Percentiles rank a stretch among this genome's conserved stretches.
Evolutionary conservation across 2,797 vertebrate genomes (phyloP).

Genomic region (Kryptolebias ocellatus): DNA sequence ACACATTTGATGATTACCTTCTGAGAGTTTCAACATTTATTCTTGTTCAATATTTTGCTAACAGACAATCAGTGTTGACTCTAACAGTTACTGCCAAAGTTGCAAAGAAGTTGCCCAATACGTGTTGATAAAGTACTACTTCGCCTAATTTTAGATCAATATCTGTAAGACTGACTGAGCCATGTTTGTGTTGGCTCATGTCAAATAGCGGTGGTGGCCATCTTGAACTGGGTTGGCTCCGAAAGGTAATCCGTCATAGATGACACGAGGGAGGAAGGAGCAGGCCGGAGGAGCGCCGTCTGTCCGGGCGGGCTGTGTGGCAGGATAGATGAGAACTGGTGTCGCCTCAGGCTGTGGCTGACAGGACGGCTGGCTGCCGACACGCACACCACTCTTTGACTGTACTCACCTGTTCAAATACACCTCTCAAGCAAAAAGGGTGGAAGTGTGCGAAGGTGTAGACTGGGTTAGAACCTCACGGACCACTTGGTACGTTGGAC

Average conservation of each 20-base stretch:
- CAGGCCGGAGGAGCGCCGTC: conserved; percentile 46
- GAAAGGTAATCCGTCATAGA: not conserved
- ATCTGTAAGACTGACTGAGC: too few relatives aligned
- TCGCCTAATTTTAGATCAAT: too few relatives aligned
- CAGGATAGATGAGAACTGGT: conserved; percentile 55
- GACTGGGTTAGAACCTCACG: conserved; percentile 20
- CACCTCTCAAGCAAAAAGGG: conserved; percentile 10
- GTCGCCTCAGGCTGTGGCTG: conserved; percentile 57
- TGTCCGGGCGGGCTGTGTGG: conserved; percentile 50
- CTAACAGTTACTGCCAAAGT: too few relatives aligned
- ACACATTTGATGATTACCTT: too few relatives aligned
- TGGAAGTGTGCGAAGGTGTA: not conserved
- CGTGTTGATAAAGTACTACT: too few relatives aligned
- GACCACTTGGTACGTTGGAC: conserved; percentile 3
- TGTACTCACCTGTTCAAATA: conserved; percentile 68
- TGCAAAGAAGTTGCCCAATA: too few relatives aligned
- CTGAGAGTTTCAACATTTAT: too few relatives aligned
- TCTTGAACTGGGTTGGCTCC: too few relatives aligned
- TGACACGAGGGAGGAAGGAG: conserved; percentile 34
- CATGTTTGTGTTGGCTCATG: too few relatives aligned
- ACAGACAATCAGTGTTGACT: too few relatives aligned
- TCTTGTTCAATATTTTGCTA: too few relatives aligned
- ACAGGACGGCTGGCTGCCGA: conserved; percentile 41
- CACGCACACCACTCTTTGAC: conserved; percentile 48
- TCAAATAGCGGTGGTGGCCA: too few relatives aligned